Percentiles rank a stretch among this genome's conserved stretches.
These are phyloP conservation scores for Erinaceus europaeus DNA, from an alignment of 2,113 vertebrate genomes.

Conservation along the genomic window DNA sequence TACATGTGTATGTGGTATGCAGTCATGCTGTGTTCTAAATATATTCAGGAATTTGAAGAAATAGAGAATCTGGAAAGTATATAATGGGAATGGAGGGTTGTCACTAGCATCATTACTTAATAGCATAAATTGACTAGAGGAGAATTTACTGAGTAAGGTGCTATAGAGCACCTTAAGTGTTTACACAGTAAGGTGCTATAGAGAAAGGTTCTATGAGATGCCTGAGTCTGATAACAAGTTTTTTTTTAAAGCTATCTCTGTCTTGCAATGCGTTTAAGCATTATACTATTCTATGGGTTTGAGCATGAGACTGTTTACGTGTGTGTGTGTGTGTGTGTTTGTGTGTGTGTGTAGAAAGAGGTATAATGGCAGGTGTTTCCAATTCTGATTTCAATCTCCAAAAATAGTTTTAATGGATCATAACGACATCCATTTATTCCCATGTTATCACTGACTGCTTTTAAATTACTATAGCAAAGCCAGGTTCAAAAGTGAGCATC, in stretches of 20 bases:
- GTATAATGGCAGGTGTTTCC: too few species aligned
- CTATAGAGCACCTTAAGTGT: background rate
- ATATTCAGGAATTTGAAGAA: background rate
- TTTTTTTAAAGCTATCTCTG: background rate
- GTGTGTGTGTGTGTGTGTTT: background rate
- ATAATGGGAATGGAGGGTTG: background rate
- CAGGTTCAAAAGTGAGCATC: too few species aligned
- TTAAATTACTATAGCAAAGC: too few species aligned
- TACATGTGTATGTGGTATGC: background rate
- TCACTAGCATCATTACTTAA: background rate
- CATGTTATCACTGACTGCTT: too few species aligned
- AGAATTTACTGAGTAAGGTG: background rate
- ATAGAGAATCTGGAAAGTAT: background rate
- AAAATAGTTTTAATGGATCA: too few species aligned
- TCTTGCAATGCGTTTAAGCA: background rate
- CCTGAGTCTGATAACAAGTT: background rate
- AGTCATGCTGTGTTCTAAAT: background rate
- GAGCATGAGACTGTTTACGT: background rate
- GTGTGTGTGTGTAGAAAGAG: too few species aligned
- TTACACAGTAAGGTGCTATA: too few species aligned
- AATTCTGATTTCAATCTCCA: too few species aligned
- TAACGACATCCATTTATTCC: too few species aligned
- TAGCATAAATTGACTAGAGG: background rate
- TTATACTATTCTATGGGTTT: background rate
- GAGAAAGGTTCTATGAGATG: background rate